Percentiles rank a stretch among this genome's conserved stretches.
Evolutionary conservation across 1,140 invertebrate genomes (phyloP).

Genomic region (Bombus breviceps): DNA sequence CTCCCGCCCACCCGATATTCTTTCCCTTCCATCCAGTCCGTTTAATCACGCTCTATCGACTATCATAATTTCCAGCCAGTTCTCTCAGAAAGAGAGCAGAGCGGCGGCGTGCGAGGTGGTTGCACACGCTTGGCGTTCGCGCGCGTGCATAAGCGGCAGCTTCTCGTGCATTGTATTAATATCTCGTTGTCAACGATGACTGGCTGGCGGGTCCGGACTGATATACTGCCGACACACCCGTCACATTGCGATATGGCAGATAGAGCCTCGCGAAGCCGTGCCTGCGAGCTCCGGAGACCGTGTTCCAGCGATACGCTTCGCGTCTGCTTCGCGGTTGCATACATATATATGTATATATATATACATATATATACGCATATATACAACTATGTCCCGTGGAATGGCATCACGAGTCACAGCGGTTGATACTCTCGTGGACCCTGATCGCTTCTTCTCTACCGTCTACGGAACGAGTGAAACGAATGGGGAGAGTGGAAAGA

Average conservation of each 20-base stretch:
- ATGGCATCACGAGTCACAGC: background rate
- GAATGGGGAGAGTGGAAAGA: background rate
- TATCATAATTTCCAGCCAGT: conserved; percentile 19
- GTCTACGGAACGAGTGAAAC: background rate
- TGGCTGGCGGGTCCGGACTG: conserved; percentile 56
- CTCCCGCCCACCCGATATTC: conserved; percentile 2
- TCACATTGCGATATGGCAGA: conserved; percentile 69
- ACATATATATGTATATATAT: too few species aligned
- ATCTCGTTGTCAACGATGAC: conserved; percentile 69
- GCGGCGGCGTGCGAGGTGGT: background rate
- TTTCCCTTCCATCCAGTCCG: background rate
- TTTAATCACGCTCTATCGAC: conserved; percentile 43
- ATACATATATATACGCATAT: too few species aligned
- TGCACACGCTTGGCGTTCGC: background rate
- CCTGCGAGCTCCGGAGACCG: conserved; percentile 19
- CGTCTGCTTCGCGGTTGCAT: background rate
- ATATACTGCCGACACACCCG: conserved; percentile 71
- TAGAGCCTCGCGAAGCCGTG: conserved; percentile 51
- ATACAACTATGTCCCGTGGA: background rate
- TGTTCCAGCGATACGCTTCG: conserved; percentile 10
- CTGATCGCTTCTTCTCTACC: background rate
- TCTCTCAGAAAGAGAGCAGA: conserved; percentile 1
- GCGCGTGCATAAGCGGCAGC: conserved; percentile 25
- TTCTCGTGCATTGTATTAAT: conserved; percentile 67
- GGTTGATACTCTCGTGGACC: conserved; percentile 11